A percentile compares a stretch with the other conserved stretches of the same genome.
phyloP scores from a whole-genome alignment of 2,888 invertebrate genomes.

The Temnothorax rugatulus region DNA sequence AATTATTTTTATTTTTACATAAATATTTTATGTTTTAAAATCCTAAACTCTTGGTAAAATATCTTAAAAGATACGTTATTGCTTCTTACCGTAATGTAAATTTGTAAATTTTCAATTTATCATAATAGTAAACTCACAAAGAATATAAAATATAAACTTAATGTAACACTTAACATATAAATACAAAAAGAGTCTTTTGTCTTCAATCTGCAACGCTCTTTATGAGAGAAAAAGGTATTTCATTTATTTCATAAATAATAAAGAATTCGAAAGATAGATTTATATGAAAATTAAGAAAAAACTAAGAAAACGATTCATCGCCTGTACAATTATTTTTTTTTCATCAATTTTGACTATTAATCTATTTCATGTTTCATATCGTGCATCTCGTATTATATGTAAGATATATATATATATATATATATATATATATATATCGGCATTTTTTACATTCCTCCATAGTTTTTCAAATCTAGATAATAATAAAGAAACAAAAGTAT shows the following conservation, averaged over 20 bases:
- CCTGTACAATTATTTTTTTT: constrained; percentile 3
- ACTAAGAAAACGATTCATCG: background rate
- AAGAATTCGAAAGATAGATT: background rate
- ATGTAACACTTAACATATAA: background rate
- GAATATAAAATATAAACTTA: background rate
- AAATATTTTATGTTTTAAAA: constrained; percentile 17
- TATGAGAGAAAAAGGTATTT: background rate
- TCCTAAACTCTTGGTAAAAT: constrained; percentile 21
- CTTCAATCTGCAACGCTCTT: background rate
- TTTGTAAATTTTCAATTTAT: constrained; percentile 3
- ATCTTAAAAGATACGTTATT: constrained; percentile 32
- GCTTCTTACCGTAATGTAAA: background rate
- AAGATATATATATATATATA: background rate
- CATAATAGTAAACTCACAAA: background rate
- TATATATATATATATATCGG: background rate
- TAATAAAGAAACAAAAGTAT: background rate
- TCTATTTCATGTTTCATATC: constrained; percentile 12
- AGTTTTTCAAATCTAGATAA: constrained; percentile 6
- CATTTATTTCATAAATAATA: background rate
- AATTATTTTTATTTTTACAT: constrained; percentile 45
- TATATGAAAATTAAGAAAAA: background rate
- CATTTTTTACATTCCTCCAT: background rate
- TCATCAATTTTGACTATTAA: constrained; percentile 10
- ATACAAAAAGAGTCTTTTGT: background rate
- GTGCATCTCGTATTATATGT: background rate